These are phyloP conservation scores for Strongylocentrotus purpuratus DNA, from an alignment of 35 echinoderm and acorn worm species.

Conservation along the genomic window DNA sequence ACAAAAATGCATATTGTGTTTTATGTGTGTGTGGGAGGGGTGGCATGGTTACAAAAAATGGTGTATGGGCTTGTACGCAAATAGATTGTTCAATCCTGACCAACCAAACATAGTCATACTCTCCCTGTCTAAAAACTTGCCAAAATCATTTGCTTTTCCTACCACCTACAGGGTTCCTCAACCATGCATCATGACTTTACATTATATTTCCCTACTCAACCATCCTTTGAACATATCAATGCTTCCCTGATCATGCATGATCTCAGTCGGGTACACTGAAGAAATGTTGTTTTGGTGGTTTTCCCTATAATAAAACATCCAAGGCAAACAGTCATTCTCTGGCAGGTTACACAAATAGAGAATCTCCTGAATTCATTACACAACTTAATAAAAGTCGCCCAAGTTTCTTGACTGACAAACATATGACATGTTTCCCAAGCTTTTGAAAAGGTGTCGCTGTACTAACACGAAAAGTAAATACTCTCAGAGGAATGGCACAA, in stretches of 20 bases:
- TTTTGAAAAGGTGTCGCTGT: neutral
- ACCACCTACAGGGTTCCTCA: neutral
- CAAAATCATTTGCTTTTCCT: neutral
- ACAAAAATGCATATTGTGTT: too few relatives aligned
- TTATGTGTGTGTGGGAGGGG: too few relatives aligned
- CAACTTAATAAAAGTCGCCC: neutral
- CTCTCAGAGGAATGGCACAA: neutral
- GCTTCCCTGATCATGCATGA: neutral
- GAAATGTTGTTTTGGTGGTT: neutral
- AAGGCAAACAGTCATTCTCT: neutral
- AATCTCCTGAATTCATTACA: neutral
- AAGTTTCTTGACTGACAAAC: neutral
- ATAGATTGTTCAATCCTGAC: too few relatives aligned
- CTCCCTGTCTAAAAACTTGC: neutral
- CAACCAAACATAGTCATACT: too few relatives aligned
- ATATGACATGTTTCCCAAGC: neutral
- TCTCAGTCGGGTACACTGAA: neutral
- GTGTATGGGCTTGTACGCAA: too few relatives aligned
- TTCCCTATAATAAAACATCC: neutral
- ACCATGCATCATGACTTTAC: neutral
- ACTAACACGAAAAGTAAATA: neutral
- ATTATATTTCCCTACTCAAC: neutral
- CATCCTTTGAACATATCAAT: neutral
- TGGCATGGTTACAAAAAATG: too few relatives aligned
- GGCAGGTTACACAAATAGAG: neutral